Evolutionary conservation across 2,797 vertebrate species (phyloP), one percentile per base, ranked within the genome.

Genomic region (Sternarchorhynchus goeldii): DNA sequence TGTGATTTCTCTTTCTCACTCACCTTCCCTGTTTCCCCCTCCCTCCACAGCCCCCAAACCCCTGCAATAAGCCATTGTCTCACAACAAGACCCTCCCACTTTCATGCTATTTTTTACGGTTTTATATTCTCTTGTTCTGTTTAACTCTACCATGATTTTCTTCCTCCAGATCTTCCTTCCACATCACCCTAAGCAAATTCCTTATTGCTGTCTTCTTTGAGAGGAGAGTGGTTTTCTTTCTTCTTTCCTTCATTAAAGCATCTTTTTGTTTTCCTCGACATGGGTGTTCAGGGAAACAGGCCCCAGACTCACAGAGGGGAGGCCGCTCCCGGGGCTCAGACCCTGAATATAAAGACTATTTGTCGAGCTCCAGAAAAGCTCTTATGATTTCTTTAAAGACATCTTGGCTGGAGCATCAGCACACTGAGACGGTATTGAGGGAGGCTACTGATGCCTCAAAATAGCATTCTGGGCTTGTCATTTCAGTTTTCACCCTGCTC

Each of bases 381-480:
- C 39, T 81, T 69, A 57, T 76, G 68, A 84, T 77, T 76, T 79
- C 66, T 67, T 72, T 62, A 32, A 67, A 73, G 31, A 36, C 29
- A 21, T 80, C 41, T 78, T 70, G 69, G 59, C 73, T 73, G 45
- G 18, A 75, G 64, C 69, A 21, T 64, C 66, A 57, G 59, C 67
- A 75, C 74, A 71, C 66, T 72, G 53, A 72, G 72, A 39, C 31
- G 20, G 64, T 56, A 69, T 70, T 80, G 68, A 59, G 36, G 3
- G 71, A 69, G 80, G n/a, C 64, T 5, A 56, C 17, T 72, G 69
- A 60, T 68, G 65, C 29, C 66, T 63, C 21, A 34, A 39, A 78
- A 73, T 63, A 53, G 56, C 75, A 78, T 82, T 80, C 69, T 29
- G 57, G 53, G 62, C 66, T 69, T 82, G 83, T 84, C 78, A 78